These are phyloP conservation scores for Heliocidaris tuberculata DNA, from an alignment of 35 echinoderm and acorn worm species.

Conservation along the genomic window DNA sequence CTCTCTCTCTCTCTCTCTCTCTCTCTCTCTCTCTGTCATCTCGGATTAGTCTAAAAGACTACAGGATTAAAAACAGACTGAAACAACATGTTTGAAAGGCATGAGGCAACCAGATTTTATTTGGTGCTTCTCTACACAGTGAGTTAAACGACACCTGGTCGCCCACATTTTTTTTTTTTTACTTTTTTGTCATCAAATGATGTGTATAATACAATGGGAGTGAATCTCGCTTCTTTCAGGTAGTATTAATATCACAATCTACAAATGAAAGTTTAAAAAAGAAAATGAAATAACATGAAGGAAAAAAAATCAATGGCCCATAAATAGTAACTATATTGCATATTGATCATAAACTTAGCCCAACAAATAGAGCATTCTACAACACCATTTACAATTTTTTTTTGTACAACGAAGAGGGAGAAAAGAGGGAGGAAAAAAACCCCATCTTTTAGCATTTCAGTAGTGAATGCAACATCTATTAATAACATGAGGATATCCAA, in stretches of 20 bases:
- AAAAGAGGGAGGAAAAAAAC: not conserved
- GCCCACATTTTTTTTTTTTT: slow-evolving; percentile 42
- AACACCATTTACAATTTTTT: slow-evolving; percentile 23
- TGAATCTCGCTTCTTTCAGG: slow-evolving; percentile 31
- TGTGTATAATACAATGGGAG: slow-evolving; percentile 53
- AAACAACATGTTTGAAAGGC: slow-evolving; percentile 28
- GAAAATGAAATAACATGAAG: not conserved
- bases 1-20: not conserved
- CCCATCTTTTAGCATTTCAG: not conserved
- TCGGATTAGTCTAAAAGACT: not conserved
- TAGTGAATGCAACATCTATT: not conserved
- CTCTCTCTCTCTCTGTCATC: not conserved
- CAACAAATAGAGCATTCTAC: not conserved
- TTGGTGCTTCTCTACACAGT: slow-evolving; percentile 47
- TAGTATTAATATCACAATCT: slow-evolving; percentile 47
- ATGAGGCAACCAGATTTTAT: slow-evolving; percentile 51
- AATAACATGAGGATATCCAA: not conserved
- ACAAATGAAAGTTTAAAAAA: slow-evolving; percentile 32
- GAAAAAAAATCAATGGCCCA: slow-evolving; percentile 42
- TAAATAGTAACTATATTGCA: slow-evolving; percentile 51
- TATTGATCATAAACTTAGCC: slow-evolving; percentile 37
- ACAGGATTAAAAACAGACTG: not conserved
- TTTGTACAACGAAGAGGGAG: not conserved
- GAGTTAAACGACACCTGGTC: slow-evolving; percentile 46
- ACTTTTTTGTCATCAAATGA: slow-evolving; percentile 37